These are phyloP conservation scores for Myopa tessellatipennis DNA, from an alignment of 2,888 invertebrate species.

Conservation along the genomic window DNA sequence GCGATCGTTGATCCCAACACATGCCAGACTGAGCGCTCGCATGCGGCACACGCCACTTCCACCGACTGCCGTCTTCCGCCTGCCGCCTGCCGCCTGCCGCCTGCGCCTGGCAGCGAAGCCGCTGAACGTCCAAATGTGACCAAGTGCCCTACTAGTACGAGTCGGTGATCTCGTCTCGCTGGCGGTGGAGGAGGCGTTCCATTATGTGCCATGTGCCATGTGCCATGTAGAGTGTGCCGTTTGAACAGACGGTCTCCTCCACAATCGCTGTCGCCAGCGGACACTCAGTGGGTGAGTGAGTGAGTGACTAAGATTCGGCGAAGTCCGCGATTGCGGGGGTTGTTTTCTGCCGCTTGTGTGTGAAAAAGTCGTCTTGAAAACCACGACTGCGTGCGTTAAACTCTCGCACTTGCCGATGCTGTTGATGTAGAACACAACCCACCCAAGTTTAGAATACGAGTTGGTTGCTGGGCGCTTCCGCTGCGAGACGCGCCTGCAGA, in stretches of 20 bases:
- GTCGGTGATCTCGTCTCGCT: constrained; percentile 18
- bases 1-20: constrained; percentile 31
- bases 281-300: constrained; percentile 24
- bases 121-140: constrained; percentile 35
- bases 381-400: neutral
- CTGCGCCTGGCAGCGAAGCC: constrained; percentile 2
- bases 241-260: constrained; percentile 45
- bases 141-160: constrained; percentile 37
- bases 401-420: neutral
- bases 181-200: constrained; percentile 30
- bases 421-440: neutral
- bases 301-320: constrained; percentile 1
- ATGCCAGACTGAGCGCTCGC: constrained; percentile 20
- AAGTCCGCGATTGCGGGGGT: constrained; percentile 55
- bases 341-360: constrained; percentile 47
- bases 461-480: neutral
- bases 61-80: constrained; percentile 35
- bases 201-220: constrained; percentile 1
- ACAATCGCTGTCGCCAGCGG: constrained; percentile 45
- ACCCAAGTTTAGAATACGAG: neutral
- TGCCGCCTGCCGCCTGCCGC: neutral
- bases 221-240: neutral
- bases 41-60: constrained; percentile 43
- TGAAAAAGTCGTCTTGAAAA: neutral
- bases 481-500: neutral